Base-by-base conservation (phyloP, 2,797 vertebrate species). In the Amniataba percoides region DNA sequence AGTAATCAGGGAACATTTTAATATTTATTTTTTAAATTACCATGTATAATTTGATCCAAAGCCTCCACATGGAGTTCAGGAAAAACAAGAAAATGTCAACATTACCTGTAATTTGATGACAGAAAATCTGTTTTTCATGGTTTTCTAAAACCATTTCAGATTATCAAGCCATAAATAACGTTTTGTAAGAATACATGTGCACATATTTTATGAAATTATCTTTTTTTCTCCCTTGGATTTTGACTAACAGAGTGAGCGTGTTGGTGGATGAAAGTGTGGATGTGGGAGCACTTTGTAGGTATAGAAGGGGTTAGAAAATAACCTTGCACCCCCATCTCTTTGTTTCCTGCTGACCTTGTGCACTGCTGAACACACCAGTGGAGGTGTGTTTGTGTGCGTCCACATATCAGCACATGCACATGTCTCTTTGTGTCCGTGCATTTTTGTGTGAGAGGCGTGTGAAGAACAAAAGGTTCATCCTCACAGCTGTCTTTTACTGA, bases 401-500 rank as follows among this genome's bases (percentile, higher is more conserved):
- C 34, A 72, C 69, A 57, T 40, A 62, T 49, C 19, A 56, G 39
- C 9, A 25, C 13, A 55, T 9, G 34, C 58, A 51, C 61, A 55
- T 45, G 16, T 27, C 48, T 80, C 51, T 75, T 51, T 78, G 31
- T 77, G 68, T 72, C 64, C 51, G 43, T 53, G n/a, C 10, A 48
- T 64, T 60, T 45, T 3, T 62, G 76, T 71, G 52, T 21, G 27
- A 45, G 58, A 66, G 11, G 15, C 8, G 4, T 87, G 60, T 89
- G 83, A 39, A 66, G 74, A 92, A 91, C 69, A 88, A 90, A 31
- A 92, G 78, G 34, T 67, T 68, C 45, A 45, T 76, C 43, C 40
- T 43, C 63, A 59, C 85, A 77, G 61, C 49, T 80, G 58, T 72
- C 57, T 62, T 72, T 57, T 23, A 31, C 42, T 40, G 16, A 62